Percentiles rank a stretch among this genome's conserved stretches.
phyloP scores from a whole-genome alignment of 2,888 invertebrate species.

The Lithosia quadra region DNA sequence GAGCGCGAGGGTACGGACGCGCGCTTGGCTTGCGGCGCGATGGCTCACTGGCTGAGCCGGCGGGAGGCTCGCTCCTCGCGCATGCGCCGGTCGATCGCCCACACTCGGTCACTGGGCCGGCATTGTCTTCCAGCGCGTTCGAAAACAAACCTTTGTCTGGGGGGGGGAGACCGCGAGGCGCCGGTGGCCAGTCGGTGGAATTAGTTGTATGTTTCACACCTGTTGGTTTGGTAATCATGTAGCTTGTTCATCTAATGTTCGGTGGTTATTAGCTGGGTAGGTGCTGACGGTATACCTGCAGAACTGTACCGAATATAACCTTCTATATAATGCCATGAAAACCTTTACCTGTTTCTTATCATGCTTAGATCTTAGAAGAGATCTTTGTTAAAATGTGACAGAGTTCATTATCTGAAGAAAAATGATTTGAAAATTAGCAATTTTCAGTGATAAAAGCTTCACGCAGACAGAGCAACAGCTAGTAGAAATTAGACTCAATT shows the following conservation, averaged over 20 bases:
- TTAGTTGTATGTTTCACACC: conserved; percentile 73
- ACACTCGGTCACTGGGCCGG: conserved; percentile 85
- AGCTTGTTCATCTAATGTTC: conserved; percentile 29
- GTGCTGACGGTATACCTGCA: neutral
- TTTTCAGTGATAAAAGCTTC: neutral
- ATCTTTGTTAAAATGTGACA: neutral
- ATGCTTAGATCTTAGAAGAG: too few species aligned
- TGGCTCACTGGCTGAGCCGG: conserved; percentile 54
- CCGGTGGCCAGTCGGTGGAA: conserved; percentile 66
- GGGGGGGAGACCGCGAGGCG: conserved; percentile 79
- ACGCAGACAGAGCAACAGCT: neutral
- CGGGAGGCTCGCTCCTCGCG: conserved; percentile 61
- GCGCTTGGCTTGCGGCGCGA: conserved; percentile 65
- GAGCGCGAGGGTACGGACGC: conserved; percentile 42
- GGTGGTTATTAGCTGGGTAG: neutral
- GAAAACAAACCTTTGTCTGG: conserved; percentile 83
- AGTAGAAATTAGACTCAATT: too few species aligned
- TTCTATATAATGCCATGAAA: neutral
- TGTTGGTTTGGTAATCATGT: conserved; percentile 64
- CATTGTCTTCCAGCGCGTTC: conserved; percentile 65
- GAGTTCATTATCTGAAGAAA: too few species aligned
- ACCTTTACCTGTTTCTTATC: too few species aligned
- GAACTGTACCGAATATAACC: neutral
- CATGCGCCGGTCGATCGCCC: conserved; percentile 83
- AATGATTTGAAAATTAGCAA: neutral